Conservation (phyloP, 2,113 vertebrate species). For the Numida meleagris region DNA sequence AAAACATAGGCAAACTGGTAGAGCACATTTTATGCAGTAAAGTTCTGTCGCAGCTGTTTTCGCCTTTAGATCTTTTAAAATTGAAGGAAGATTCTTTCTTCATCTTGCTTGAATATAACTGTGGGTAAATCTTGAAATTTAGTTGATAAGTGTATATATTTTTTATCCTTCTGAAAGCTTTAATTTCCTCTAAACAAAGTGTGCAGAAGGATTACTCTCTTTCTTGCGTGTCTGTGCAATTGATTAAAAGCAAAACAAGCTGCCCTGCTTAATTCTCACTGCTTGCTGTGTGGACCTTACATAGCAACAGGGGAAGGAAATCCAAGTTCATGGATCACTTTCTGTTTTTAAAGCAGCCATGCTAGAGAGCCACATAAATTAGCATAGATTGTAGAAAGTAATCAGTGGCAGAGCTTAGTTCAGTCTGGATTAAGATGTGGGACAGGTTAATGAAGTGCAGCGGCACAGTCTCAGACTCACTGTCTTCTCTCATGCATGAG, state of each 20-base stretch:
- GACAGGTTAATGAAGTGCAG: neutral
- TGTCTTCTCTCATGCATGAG: accelerated
- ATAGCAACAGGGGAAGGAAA: neutral
- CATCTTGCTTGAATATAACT: neutral
- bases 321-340: neutral
- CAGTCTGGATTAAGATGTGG: neutral
- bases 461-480: neutral
- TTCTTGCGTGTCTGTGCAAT: neutral
- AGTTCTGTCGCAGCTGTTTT: neutral
- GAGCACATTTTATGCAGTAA: neutral
- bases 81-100: neutral
- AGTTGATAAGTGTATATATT: neutral
- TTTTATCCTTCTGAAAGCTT: slow-evolving; percentile 9
- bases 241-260: slow-evolving; percentile 20
- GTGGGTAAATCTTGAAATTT: neutral
- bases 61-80: slow-evolving; percentile 9
- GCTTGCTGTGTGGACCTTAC: neutral
- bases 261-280: neutral
- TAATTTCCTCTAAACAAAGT: slow-evolving; percentile 12
- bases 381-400: neutral
- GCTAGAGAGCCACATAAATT: neutral
- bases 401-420: neutral
- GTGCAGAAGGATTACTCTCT: neutral
- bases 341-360: neutral
- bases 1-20: neutral